Evolutionary conservation across 2,888 invertebrate species (phyloP).

Genomic region (Cheilosia vernalis): DNA sequence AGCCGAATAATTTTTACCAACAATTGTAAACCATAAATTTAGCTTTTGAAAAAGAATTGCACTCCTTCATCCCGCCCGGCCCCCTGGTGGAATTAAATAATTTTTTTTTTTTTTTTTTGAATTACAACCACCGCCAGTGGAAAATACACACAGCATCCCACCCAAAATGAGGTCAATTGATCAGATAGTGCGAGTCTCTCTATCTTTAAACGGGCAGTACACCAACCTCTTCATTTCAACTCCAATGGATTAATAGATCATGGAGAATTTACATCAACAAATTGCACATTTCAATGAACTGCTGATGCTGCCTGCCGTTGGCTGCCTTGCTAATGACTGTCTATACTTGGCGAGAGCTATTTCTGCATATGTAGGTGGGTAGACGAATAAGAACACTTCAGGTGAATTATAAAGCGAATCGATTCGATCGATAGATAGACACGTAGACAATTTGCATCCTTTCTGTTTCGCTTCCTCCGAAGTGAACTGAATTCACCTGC

Average conservation of each 20-base stretch:
- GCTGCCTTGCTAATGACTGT: conserved; percentile 9
- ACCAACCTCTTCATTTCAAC: conserved; percentile 46
- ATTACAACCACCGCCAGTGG: conserved; percentile 18
- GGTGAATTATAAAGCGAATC: conserved; percentile 22
- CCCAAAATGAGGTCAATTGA: conserved; percentile 44
- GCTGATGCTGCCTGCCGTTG: background rate
- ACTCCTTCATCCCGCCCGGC: background rate
- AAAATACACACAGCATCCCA: conserved; percentile 3
- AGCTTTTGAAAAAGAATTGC: conserved; percentile 4
- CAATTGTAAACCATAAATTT: conserved; percentile 26
- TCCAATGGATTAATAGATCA: conserved; percentile 67
- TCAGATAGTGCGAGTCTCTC: conserved; percentile 21
- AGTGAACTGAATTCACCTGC: conserved; percentile 57
- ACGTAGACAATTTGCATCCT: conserved; percentile 15
- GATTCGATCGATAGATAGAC: background rate
- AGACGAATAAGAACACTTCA: background rate
- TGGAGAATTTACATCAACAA: conserved; percentile 64
- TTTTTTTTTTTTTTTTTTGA: no score
- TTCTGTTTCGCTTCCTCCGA: conserved; percentile 5
- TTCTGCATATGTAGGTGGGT: background rate
- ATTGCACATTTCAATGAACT: conserved; percentile 55
- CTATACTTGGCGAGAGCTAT: conserved; percentile 1
- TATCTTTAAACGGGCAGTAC: conserved; percentile 7
- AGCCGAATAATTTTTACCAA: background rate
- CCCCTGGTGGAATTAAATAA: background rate